Conservation (phyloP, 2,888 invertebrate genomes). For the Orgyia antiqua region DNA sequence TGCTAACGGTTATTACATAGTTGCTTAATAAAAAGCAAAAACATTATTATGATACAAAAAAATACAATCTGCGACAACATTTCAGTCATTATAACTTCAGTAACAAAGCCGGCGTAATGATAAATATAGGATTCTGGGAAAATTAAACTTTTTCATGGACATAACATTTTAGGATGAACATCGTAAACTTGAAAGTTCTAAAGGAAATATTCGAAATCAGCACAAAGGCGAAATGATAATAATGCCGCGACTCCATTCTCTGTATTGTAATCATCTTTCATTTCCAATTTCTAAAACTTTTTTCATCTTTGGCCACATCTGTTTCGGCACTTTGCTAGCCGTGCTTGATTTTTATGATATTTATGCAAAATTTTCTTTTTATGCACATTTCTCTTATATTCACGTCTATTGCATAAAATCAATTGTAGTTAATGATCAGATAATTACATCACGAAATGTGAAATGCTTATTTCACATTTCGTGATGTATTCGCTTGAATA, state of each 20-base stretch:
- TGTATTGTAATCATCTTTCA: slow-evolving; percentile 73
- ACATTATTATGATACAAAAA: too few relatives aligned
- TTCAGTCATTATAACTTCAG: too few relatives aligned
- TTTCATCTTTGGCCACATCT: slow-evolving; percentile 76
- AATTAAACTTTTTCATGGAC: slow-evolving; percentile 52
- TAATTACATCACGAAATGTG: too few relatives aligned
- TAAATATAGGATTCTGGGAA: too few relatives aligned
- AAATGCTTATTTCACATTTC: too few relatives aligned
- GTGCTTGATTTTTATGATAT: slow-evolving; percentile 44
- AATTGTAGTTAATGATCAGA: too few relatives aligned
- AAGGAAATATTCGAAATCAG: slow-evolving; percentile 65
- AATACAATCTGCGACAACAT: too few relatives aligned
- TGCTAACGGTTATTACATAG: too few relatives aligned
- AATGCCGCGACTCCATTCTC: slow-evolving; percentile 67
- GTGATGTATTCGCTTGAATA: too few relatives aligned
- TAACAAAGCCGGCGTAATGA: slow-evolving; percentile 35
- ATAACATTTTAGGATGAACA: slow-evolving; percentile 43
- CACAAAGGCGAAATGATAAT: slow-evolving; percentile 71
- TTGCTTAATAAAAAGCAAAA: too few relatives aligned
- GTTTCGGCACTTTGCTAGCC: slow-evolving; percentile 50
- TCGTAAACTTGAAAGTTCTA: slow-evolving; percentile 50
- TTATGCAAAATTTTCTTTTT: not conserved
- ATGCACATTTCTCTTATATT: slow-evolving; percentile 12
- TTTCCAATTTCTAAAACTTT: slow-evolving; percentile 69
- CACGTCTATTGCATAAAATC: too few relatives aligned